A percentile compares a stretch with the other conserved stretches of the same genome.
Evolutionary conservation across 1,140 invertebrate genomes (phyloP).

Genomic region (Drosophila albomicans): DNA sequence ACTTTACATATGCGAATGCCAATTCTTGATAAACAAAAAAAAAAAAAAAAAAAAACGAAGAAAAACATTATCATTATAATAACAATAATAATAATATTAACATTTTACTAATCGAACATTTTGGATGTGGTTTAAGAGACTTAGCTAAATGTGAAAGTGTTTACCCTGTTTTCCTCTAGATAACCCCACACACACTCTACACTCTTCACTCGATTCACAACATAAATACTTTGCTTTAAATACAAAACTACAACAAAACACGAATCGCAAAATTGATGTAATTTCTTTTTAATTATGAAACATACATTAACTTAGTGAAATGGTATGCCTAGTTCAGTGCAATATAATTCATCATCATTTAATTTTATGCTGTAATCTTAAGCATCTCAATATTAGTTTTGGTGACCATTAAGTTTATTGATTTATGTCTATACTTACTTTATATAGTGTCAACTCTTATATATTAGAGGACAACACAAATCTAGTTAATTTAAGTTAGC

Average conservation of each 20-base stretch:
- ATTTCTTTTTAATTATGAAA: slow-evolving; percentile 59
- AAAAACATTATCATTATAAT: slow-evolving; percentile 65
- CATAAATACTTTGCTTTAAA: slow-evolving; percentile 33
- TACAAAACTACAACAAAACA: slow-evolving; percentile 6
- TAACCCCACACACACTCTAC: slow-evolving; percentile 15
- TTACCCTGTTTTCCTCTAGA: slow-evolving; percentile 9
- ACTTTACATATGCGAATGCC: slow-evolving; percentile 73
- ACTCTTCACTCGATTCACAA: slow-evolving; percentile 14
- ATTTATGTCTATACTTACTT: slow-evolving; percentile 39
- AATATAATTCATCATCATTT: slow-evolving; percentile 67
- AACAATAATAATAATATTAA: slow-evolving; percentile 37
- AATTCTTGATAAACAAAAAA: slow-evolving; percentile 62
- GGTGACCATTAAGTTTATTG: slow-evolving; percentile 43
- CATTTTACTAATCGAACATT: slow-evolving; percentile 75
- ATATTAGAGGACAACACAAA: slow-evolving; percentile 33
- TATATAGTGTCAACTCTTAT: slow-evolving; percentile 14
- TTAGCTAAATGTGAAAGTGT: slow-evolving; percentile 78
- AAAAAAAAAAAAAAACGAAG: slow-evolving; percentile 34
- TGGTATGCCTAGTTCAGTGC: slow-evolving; percentile 78
- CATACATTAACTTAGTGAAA: slow-evolving; percentile 63
- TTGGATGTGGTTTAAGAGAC: slow-evolving; percentile 78
- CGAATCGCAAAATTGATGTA: slow-evolving; percentile 57
- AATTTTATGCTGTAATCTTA: slow-evolving; percentile 49
- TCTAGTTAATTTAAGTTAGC: slow-evolving; percentile 77
- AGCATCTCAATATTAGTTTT: slow-evolving; percentile 47